Evolutionary conservation across 2,113 vertebrate species (phyloP).

Genomic region (Dicrurus megarhynchus): DNA sequence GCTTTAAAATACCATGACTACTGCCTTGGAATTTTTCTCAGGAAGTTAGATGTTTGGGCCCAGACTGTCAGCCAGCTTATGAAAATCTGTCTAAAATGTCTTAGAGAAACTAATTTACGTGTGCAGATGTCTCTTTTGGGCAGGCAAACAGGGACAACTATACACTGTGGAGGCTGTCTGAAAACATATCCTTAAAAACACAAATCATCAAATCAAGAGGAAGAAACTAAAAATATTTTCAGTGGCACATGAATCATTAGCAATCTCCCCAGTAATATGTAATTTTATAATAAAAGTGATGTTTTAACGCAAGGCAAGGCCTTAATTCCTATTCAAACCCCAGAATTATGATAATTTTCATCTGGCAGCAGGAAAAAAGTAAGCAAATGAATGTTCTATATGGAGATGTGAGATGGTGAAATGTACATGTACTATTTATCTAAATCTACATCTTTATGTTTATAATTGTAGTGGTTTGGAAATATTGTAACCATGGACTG

Average conservation of each 20-base stretch:
- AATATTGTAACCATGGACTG: constrained; percentile 98
- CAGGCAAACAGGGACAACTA: not conserved
- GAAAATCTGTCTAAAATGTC: not conserved
- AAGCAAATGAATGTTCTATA: not conserved
- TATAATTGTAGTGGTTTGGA: constrained; percentile 90
- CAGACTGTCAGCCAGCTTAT: not conserved
- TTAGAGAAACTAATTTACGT: constrained; percentile 1
- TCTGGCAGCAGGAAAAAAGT: not conserved
- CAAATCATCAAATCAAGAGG: constrained; percentile 10
- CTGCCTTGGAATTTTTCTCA: not conserved
- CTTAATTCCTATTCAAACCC: not conserved
- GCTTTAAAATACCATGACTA: not conserved
- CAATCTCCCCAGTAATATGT: not conserved
- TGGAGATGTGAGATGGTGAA: not conserved
- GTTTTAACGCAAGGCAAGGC: not conserved
- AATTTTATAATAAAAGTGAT: constrained; percentile 27
- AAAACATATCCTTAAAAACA: not conserved
- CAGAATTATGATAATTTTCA: not conserved
- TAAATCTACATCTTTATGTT: constrained; percentile 4
- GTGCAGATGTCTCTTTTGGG: constrained; percentile 29
- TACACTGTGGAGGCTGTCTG: not conserved
- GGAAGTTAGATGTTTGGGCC: not conserved
- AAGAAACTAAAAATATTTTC: constrained; percentile 31
- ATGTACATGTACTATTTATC: not conserved
- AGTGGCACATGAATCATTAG: constrained; percentile 8